These are phyloP conservation scores for Pemphigus obesinymphae DNA, from an alignment of 1,140 invertebrate genomes.

Conservation along the genomic window DNA sequence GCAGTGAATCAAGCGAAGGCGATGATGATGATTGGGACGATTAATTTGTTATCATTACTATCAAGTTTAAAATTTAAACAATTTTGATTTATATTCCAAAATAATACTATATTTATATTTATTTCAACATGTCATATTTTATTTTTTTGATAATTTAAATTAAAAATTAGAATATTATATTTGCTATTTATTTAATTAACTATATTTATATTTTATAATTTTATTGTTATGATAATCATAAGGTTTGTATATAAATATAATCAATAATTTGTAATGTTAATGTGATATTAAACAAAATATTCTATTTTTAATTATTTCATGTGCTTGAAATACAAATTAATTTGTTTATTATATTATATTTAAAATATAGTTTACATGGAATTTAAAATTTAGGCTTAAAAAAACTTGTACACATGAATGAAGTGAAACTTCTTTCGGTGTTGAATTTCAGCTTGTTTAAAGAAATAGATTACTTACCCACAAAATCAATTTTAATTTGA, in stretches of 20 bases:
- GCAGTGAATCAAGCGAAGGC: slow-evolving; percentile 48
- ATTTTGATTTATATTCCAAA: not conserved
- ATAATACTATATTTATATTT: slow-evolving; percentile 7
- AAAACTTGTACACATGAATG: too few species aligned
- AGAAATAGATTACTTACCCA: too few species aligned
- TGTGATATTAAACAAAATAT: not conserved
- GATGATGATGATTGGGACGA: slow-evolving; percentile 63
- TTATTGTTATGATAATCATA: not conserved
- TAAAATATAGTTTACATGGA: too few species aligned
- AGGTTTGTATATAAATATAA: not conserved
- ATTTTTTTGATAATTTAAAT: not conserved
- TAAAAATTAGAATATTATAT: not conserved
- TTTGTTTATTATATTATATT: not conserved
- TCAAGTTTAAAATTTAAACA: not conserved
- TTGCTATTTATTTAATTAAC: not conserved
- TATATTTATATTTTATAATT: slow-evolving; percentile 11
- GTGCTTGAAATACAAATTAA: not conserved
- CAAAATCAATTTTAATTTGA: too few species aligned
- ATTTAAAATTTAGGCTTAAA: too few species aligned
- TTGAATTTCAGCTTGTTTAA: too few species aligned
- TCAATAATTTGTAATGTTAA: not conserved
- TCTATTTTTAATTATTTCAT: not conserved
- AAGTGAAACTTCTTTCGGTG: too few species aligned
- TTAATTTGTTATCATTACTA: not conserved
- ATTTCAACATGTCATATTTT: not conserved